phyloP scores from a whole-genome alignment of 2,888 invertebrate genomes.

The Spisula solida region DNA sequence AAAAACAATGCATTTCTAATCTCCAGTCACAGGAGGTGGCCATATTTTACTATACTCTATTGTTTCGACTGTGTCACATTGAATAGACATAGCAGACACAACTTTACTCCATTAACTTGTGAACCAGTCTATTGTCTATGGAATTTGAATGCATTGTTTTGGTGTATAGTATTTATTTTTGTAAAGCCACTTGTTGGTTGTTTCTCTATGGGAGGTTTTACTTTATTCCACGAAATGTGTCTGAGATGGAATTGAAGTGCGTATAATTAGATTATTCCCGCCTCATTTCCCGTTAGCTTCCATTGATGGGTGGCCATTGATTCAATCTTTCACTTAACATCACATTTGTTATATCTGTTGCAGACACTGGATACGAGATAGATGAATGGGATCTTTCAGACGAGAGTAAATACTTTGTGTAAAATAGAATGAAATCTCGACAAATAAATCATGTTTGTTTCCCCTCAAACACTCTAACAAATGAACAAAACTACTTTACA shows the following conservation, averaged over 20 bases:
- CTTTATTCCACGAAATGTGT: background rate
- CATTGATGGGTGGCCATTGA: background rate
- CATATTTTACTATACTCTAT: slow-evolving; percentile 11
- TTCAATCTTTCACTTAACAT: background rate
- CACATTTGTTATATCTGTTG: slow-evolving; percentile 25
- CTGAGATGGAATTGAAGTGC: background rate
- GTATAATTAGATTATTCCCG: background rate
- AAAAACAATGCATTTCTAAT: background rate
- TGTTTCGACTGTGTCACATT: slow-evolving; percentile 24
- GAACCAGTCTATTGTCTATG: background rate
- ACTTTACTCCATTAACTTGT: slow-evolving; percentile 26
- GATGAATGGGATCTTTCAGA: slow-evolving; percentile 38
- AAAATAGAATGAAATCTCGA: slow-evolving; percentile 7
- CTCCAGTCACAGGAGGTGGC: background rate
- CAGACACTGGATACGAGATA: slow-evolving; percentile 50
- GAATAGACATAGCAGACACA: background rate
- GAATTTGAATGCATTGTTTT: slow-evolving; percentile 13
- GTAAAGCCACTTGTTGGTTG: background rate
- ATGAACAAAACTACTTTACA: background rate
- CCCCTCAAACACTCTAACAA: background rate
- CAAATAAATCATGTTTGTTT: background rate
- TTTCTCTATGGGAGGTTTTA: background rate
- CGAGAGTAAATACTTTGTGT: slow-evolving; percentile 37
- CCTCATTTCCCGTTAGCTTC: background rate
- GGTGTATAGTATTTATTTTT: background rate